phyloP scores from a whole-genome alignment of 2,797 vertebrate species.

The Diceros bicornis region DNA sequence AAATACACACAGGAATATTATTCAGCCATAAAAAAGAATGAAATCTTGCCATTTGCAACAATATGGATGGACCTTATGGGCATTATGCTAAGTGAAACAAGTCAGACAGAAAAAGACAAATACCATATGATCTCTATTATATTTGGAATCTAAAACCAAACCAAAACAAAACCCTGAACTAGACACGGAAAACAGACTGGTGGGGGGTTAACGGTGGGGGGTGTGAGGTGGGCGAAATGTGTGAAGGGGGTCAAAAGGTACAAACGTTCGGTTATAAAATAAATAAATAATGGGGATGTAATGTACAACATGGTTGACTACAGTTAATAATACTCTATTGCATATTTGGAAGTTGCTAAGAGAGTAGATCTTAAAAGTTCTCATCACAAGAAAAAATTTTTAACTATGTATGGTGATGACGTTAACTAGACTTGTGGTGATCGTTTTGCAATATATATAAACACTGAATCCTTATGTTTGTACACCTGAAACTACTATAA shows the following conservation, averaged over 20 bases:
- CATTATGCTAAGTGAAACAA: neutral
- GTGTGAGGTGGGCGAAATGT: too few species aligned
- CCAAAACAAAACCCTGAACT: neutral
- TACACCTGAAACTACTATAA: neutral
- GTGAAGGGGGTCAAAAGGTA: neutral
- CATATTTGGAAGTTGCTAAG: neutral
- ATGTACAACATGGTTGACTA: neutral
- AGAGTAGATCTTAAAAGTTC: neutral
- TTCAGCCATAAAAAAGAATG: neutral
- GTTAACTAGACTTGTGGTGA: neutral
- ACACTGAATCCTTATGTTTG: neutral
- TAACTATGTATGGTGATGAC: neutral
- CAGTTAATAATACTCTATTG: neutral
- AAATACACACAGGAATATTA: rapidly evolving
- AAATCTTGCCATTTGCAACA: neutral
- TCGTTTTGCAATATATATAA: neutral
- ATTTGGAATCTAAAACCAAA: neutral
- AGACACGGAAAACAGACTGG: neutral
- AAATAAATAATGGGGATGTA: neutral
- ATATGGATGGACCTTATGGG: neutral
- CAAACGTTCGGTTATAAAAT: neutral
- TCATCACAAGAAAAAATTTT: neutral
- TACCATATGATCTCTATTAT: neutral
- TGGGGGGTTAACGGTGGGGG: neutral
- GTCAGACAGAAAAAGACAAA: neutral